These are phyloP conservation scores for Entomobrya multifasciata DNA, from an alignment of 2,888 invertebrate genomes.

Conservation along the genomic window DNA sequence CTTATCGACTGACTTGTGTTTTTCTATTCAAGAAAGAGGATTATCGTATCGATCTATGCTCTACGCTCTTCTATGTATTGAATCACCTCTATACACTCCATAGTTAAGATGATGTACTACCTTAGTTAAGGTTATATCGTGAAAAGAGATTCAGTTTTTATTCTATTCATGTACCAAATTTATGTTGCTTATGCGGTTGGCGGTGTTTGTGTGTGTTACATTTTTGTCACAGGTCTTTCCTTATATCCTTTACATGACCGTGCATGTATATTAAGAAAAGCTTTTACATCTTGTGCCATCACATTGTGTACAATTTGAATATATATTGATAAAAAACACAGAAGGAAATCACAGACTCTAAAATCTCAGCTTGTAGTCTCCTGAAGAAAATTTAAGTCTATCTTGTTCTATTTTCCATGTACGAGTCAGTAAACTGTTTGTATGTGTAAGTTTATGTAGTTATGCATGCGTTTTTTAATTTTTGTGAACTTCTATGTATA, in stretches of 20 bases:
- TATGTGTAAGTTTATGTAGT: neutral
- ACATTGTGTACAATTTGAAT: constrained; percentile 28
- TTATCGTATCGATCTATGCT: constrained; percentile 69
- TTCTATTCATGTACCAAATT: constrained; percentile 30
- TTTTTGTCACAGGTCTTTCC: constrained; percentile 39
- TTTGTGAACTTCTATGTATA: too few relatives aligned
- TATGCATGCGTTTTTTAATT: too few relatives aligned
- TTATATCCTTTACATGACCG: constrained; percentile 18
- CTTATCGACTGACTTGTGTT: constrained; percentile 31
- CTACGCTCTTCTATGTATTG: neutral
- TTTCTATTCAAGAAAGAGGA: constrained; percentile 59
- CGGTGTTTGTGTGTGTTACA: neutral
- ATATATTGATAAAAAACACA: constrained; percentile 45
- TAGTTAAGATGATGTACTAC: constrained; percentile 16
- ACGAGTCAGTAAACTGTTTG: neutral
- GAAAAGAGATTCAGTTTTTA: constrained; percentile 54
- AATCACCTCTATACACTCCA: neutral
- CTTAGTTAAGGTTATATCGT: too few relatives aligned
- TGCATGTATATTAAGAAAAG: constrained; percentile 5
- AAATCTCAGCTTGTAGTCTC: constrained; percentile 31
- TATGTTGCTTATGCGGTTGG: constrained; percentile 12
- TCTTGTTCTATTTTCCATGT: neutral
- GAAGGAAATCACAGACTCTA: constrained; percentile 8
- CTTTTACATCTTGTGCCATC: too few relatives aligned
- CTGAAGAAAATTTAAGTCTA: too few relatives aligned